Conservation (phyloP, 2,113 vertebrate genomes). For the Murina feae region DNA sequence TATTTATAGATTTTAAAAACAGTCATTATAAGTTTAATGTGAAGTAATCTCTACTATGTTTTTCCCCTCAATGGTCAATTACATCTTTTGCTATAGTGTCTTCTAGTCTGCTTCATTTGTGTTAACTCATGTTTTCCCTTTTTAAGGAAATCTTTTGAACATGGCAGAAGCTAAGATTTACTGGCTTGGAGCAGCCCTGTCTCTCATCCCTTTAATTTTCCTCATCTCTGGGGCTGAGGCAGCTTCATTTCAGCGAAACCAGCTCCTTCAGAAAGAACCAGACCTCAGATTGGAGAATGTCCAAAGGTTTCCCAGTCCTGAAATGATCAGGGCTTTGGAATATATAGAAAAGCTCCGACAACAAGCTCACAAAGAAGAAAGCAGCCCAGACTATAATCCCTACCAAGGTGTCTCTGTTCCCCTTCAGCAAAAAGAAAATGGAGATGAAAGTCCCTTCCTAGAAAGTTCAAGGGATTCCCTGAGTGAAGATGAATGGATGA, state of each 20-base stretch:
- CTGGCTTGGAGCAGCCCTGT: constrained; percentile 71
- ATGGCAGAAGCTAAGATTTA: constrained; percentile 79
- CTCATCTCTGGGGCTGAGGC: constrained; percentile 79
- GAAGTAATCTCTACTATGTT: background rate
- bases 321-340: constrained; percentile 95
- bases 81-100: background rate
- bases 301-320: constrained; percentile 82
- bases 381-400: constrained; percentile 81
- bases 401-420: constrained; percentile 81
- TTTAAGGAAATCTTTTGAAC: constrained; percentile 84
- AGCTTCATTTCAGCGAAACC: constrained; percentile 88
- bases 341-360: constrained; percentile 93
- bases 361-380: constrained; percentile 85
- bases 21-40: background rate
- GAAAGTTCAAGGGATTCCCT: constrained; percentile 78
- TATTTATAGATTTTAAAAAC: background rate
- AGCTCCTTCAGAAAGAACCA: constrained; percentile 85
- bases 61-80: background rate
- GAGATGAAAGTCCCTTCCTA: constrained; percentile 76
- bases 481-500: constrained; percentile 89
- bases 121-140: constrained; percentile 77
- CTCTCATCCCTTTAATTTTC: constrained; percentile 78
- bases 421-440: constrained; percentile 83
- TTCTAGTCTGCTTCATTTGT: constrained; percentile 45
- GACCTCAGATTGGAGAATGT: constrained; percentile 81